Percentiles rank a stretch among this genome's conserved stretches.
These are phyloP conservation scores for Orius insidiosus DNA, from an alignment of 1,140 invertebrate genomes.

Conservation along the genomic window DNA sequence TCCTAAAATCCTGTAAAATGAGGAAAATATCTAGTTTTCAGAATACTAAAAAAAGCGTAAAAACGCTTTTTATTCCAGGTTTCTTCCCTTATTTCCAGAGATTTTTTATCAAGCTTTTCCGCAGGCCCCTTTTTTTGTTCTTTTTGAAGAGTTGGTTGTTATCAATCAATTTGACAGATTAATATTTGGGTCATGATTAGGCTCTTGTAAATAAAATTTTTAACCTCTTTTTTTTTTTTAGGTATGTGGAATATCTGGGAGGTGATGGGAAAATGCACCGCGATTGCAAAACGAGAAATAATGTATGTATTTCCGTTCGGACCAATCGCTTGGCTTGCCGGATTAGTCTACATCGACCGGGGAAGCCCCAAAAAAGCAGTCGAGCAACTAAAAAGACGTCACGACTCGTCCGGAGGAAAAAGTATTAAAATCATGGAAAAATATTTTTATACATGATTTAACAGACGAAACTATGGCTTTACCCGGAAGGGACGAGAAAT, in stretches of 20 bases:
- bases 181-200: too few relatives aligned
- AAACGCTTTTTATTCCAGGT: too few relatives aligned
- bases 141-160: too few relatives aligned
- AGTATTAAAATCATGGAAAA: conserved; percentile 9
- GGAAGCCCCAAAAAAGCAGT: conserved; percentile 30
- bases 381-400: conserved; percentile 16
- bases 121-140: too few relatives aligned
- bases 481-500: conserved; percentile 41
- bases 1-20: too few relatives aligned
- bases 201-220: too few relatives aligned
- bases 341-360: conserved; percentile 78
- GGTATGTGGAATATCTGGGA: conserved; percentile 28
- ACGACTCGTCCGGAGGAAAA: conserved; percentile 14
- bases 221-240: conserved; percentile 23
- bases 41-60: too few relatives aligned
- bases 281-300: conserved; percentile 64
- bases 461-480: conserved; percentile 44
- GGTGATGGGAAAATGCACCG: conserved; percentile 27
- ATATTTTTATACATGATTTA: conserved; percentile 10
- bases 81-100: too few relatives aligned
- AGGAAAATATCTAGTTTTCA: too few relatives aligned
- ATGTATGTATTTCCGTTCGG: conserved; percentile 83
- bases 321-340: conserved; percentile 65
- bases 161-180: too few relatives aligned
- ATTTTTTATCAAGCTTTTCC: too few relatives aligned